Base-by-base conservation (phyloP, 2,113 vertebrate genomes). In the Laticauda colubrina region DNA sequence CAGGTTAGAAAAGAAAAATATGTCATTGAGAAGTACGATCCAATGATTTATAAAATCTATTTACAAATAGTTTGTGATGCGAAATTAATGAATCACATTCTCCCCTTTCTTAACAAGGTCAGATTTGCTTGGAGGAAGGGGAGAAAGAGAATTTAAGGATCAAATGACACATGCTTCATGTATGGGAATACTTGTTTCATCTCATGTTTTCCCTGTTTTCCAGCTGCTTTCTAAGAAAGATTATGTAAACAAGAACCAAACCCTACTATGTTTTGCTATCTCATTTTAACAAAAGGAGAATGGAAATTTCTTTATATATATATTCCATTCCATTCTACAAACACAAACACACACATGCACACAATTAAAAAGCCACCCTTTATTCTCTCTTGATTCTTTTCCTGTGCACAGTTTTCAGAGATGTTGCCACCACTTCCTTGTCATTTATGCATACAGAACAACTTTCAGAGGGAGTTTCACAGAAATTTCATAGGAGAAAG, bases 11-110 rank as follows among this genome's bases (percentile, higher is more conserved):
- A 18, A 75, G 94, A 95, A 94, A 21, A 87, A 92, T 86, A 55
- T 51, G 90, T 94, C 91, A 93, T 93, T 85, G 91, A 94, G 69
- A 75, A 64, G n/a, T 88, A 93, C 81, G 23, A 56, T 89, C 54
- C 85, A 43, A 54, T 51, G 24, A 55, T 59, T 53, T 57, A 10
- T 8, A 12, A 12, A 29, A n/a, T 12, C 26, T 39, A 21, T 87
- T 48, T 48, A 48, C 48, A 48, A 48, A 48, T 51, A 21, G 20
- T 81, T 23, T 29, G 54, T 26, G 43, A 57, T 48, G 24, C 3
- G 2, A 92, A 45, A 39, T 6, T 81, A 75, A 43, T 75, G n/a
- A 39, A 26, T n/a, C 75, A 29, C 1, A 8, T 7, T 48, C 20
- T 26, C 57, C 21, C 26, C 21, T 48, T 48, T 48, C 48, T 12